A percentile compares a stretch with the other conserved stretches of the same genome.
phyloP scores from a whole-genome alignment of 1,140 invertebrate genomes.

The Sinonovacula constricta region DNA sequence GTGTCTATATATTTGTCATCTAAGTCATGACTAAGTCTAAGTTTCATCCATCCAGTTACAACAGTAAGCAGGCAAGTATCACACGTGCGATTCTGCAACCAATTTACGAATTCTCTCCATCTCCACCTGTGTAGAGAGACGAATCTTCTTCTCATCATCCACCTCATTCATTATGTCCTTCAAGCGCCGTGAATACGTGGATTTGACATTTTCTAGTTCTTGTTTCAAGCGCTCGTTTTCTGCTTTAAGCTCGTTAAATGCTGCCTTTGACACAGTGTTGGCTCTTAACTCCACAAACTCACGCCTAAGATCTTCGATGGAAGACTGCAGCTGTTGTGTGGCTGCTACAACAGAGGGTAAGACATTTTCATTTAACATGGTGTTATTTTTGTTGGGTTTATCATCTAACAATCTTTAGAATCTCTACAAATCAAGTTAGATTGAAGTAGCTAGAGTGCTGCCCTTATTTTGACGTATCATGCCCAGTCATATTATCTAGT shows the following conservation, averaged over 20 bases:
- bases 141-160: slow-evolving; percentile 78
- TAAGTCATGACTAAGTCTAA: background rate
- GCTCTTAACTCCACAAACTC: slow-evolving; percentile 65
- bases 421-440: background rate
- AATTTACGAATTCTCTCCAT: slow-evolving; percentile 77
- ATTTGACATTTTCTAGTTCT: slow-evolving; percentile 69
- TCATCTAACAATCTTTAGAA: background rate
- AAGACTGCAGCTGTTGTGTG: slow-evolving; percentile 48
- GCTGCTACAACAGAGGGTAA: slow-evolving; percentile 32
- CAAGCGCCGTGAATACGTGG: slow-evolving; percentile 68
- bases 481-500: too few relatives aligned
- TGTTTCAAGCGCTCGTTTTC: slow-evolving; percentile 69
- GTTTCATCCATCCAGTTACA: background rate
- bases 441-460: too few relatives aligned
- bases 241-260: slow-evolving; percentile 69
- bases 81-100: slow-evolving; percentile 71
- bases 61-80: too few relatives aligned
- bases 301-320: slow-evolving; percentile 69
- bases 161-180: slow-evolving; percentile 75
- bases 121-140: slow-evolving; percentile 77
- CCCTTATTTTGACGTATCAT: too few relatives aligned
- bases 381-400: background rate
- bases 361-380: background rate
- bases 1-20: too few relatives aligned
- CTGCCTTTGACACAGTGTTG: slow-evolving; percentile 69